Evolutionary conservation across 2,888 invertebrate genomes (phyloP), one percentile per base, ranked within the genome.

Genomic region (Leptarthrus brevirostris): DNA sequence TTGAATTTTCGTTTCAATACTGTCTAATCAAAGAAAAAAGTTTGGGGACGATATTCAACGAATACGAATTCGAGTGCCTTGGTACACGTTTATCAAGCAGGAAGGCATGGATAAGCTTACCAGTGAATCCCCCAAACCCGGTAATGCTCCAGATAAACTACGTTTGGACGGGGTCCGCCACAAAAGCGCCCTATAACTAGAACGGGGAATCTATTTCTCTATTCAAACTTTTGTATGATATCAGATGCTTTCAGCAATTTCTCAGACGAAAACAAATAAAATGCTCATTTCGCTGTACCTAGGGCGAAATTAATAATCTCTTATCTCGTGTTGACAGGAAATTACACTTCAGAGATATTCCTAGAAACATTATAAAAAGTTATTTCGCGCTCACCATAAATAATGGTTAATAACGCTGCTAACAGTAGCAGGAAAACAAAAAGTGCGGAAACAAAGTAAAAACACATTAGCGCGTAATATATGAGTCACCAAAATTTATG

Each of bases 241-340:
- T 73, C 72, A 71, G 58, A 72, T 74, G 64, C 72, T 72, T 40
- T 66, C 53, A 69, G 54, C 74, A 52, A 74, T 77, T 76, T 77
- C 77, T 71, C 74, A 73, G 72, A 74, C 75, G 44, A 75, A 73
- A 76, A 77, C 74, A 58, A 58, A 58, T 58, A 58, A 74, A 70
- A 73, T 74, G 70, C 72, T 40, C 74, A 58, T 72, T 71, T 74
- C 74, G 72, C 54, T 72, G 72, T 74, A 76, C 76, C 75, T 74
- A 74, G 77, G 76, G 74, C 75, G 74, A 75, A 78, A 78, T 78
- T 78, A 78, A 78, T 78, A 78, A 78, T 78, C 75, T 77, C 77
- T 78, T 78, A 78, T 78, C 78, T 78, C 74, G 77, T 72, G 78
- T 77, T 78, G 78, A 78, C 78, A 78, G 78, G 78, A 78, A 78